Evolutionary conservation across 2,888 invertebrate genomes (phyloP).

Genomic region (Melinaea menophilus): DNA sequence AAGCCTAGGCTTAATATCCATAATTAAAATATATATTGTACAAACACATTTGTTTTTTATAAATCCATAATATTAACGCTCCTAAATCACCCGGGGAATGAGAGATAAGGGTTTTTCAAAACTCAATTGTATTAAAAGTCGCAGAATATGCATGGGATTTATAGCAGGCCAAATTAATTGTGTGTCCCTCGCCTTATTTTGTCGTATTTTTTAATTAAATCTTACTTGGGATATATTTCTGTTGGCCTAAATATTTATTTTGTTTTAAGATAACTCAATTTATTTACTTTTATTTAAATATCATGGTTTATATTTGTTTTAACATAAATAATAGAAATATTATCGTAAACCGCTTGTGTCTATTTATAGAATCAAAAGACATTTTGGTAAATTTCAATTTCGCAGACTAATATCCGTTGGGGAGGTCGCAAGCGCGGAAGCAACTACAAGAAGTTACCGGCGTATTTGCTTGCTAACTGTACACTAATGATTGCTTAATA

Average conservation of each 20-base stretch:
- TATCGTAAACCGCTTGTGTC: constrained; percentile 14
- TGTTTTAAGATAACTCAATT: no score
- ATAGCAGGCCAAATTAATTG: constrained; percentile 26
- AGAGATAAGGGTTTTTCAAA: constrained; percentile 14
- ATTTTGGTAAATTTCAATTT: constrained; percentile 33
- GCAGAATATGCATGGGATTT: constrained; percentile 27
- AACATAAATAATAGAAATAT: no score
- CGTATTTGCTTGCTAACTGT: background rate
- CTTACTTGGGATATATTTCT: background rate
- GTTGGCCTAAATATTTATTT: background rate
- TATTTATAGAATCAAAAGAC: constrained; percentile 52
- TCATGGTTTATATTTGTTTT: no score
- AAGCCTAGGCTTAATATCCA: no score
- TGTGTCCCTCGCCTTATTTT: constrained; percentile 15
- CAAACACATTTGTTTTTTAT: no score
- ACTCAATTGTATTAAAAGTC: constrained; percentile 17
- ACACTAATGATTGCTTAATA: background rate
- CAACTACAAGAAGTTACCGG: constrained; percentile 6
- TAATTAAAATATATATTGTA: no score
- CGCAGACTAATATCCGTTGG: constrained; percentile 35
- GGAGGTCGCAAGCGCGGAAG: constrained; percentile 12
- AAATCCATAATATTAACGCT: background rate
- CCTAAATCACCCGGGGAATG: constrained; percentile 8
- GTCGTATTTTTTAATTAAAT: constrained; percentile 1
- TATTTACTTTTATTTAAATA: no score